A percentile compares a stretch with the other conserved stretches of the same genome.
These are phyloP conservation scores for Metopolophium dirhodum DNA, from an alignment of 1,140 invertebrate genomes.

Conservation along the genomic window DNA sequence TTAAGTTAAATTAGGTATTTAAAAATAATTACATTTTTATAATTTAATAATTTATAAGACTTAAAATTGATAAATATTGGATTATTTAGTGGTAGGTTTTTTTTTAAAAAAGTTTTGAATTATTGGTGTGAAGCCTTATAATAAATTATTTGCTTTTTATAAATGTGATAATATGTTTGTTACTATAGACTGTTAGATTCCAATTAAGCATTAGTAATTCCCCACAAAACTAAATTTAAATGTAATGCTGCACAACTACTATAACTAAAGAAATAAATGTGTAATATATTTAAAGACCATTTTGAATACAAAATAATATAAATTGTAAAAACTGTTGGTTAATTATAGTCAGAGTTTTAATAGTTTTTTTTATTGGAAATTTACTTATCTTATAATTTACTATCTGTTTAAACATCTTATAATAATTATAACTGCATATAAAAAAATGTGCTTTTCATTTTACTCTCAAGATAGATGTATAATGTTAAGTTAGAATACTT, in stretches of 20 bases:
- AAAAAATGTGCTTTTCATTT: neutral
- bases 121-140: neutral
- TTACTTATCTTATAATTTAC: neutral
- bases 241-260: neutral
- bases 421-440: neutral
- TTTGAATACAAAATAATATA: neutral
- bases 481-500: neutral
- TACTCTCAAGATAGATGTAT: neutral
- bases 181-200: conserved; percentile 36
- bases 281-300: neutral
- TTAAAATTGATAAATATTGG: neutral
- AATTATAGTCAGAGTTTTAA: neutral
- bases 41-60: too few relatives aligned
- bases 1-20: neutral
- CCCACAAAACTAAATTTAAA: neutral
- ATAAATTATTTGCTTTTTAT: conserved; percentile 36
- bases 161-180: conserved; percentile 39
- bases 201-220: neutral
- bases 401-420: neutral
- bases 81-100: neutral
- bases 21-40: neutral
- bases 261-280: neutral
- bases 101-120: neutral
- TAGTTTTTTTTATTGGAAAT: neutral
- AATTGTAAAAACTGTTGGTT: neutral